Conservation (phyloP, 1,140 invertebrate species). For the Drosophila tani region DNA sequence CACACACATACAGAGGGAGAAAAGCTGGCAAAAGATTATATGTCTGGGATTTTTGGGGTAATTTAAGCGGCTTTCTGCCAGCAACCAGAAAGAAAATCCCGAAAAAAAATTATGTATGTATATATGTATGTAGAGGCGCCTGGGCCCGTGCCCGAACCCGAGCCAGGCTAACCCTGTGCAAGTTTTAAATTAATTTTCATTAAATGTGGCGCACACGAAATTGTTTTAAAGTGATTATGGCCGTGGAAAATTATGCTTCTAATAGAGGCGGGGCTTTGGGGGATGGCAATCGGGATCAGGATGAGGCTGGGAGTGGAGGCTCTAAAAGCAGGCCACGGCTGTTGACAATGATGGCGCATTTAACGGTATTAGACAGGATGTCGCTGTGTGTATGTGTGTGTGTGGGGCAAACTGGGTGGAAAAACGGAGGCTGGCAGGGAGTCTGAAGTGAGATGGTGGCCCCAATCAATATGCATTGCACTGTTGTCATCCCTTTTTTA, state of each 20-base stretch:
- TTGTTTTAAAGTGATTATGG: slow-evolving; percentile 79
- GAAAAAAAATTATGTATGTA: slow-evolving; percentile 40
- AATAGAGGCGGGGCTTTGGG: slow-evolving; percentile 31
- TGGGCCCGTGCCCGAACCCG: neutral
- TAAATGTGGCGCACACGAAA: slow-evolving; percentile 71
- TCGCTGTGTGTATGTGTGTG: slow-evolving; percentile 5
- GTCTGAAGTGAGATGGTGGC: neutral
- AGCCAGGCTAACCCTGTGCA: slow-evolving; percentile 43
- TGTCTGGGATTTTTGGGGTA: slow-evolving; percentile 72
- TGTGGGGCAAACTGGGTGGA: slow-evolving; percentile 4
- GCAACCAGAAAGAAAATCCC: slow-evolving; percentile 38
- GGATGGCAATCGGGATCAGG: slow-evolving; percentile 1
- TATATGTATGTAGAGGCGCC: slow-evolving; percentile 26
- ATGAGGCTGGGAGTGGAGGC: slow-evolving; percentile 4
- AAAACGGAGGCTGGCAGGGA: neutral
- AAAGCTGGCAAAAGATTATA: slow-evolving; percentile 69
- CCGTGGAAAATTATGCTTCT: slow-evolving; percentile 62
- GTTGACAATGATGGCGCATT: slow-evolving; percentile 55
- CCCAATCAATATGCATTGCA: slow-evolving; percentile 51
- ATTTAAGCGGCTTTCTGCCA: slow-evolving; percentile 72
- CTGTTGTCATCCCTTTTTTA: slow-evolving; percentile 49
- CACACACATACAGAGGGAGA: slow-evolving; percentile 20
- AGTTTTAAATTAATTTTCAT: slow-evolving; percentile 75
- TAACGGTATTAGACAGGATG: slow-evolving; percentile 54
- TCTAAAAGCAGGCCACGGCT: slow-evolving; percentile 43